Evolutionary conservation across 1,140 invertebrate species (phyloP).

Genomic region (Octopus bimaculoides): DNA sequence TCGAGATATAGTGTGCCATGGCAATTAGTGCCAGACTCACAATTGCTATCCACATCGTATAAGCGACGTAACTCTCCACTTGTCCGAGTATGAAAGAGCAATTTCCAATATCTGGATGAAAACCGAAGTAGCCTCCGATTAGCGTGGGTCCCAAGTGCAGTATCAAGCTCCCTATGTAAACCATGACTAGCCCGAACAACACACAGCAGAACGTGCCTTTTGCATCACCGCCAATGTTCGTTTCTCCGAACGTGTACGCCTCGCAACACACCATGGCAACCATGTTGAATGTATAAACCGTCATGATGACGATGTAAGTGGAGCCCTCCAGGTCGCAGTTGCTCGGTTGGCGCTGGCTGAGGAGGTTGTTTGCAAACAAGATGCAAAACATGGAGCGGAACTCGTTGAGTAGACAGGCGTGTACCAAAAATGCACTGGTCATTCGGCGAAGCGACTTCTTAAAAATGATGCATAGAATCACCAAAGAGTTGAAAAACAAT

Average conservation of each 20-base stretch:
- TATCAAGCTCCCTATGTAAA: constrained; percentile 54
- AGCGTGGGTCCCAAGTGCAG: constrained; percentile 56
- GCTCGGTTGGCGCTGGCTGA: constrained; percentile 39
- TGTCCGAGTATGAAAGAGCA: constrained; percentile 53
- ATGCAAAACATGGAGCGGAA: constrained; percentile 54
- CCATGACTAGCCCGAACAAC: constrained; percentile 52
- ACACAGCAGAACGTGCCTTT: constrained; percentile 53
- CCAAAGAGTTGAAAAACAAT: constrained; percentile 48
- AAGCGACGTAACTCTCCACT: constrained; percentile 52
- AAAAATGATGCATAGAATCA: constrained; percentile 43
- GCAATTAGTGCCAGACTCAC: constrained; percentile 47
- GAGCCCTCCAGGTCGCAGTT: constrained; percentile 51
- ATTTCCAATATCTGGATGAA: constrained; percentile 51
- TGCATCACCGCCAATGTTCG: constrained; percentile 49
- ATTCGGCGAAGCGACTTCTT: constrained; percentile 38
- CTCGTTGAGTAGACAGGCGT: constrained; percentile 52
- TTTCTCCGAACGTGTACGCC: constrained; percentile 55
- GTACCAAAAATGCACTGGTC: constrained; percentile 54
- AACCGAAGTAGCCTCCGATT: constrained; percentile 55
- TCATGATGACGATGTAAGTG: constrained; percentile 50
- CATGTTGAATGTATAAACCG: constrained; percentile 54
- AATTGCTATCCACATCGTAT: constrained; percentile 56
- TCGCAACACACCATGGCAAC: constrained; percentile 56
- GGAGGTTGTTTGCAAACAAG: constrained; percentile 52
- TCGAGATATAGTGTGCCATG: constrained; percentile 47